Base-by-base conservation (phyloP, 2,113 vertebrate species). In the Etia nguti region DNA sequence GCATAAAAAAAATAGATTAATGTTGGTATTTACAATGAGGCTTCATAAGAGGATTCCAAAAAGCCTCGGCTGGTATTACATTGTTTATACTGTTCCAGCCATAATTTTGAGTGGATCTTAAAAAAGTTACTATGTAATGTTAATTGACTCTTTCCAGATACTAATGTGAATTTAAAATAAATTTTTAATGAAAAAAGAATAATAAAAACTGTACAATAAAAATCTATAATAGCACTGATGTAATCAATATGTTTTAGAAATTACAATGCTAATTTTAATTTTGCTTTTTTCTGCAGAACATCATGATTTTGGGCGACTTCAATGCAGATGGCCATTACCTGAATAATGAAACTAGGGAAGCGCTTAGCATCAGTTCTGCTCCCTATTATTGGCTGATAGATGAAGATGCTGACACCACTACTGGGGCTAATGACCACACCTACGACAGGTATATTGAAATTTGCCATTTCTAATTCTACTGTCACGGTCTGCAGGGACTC, bases 131-230 rank as follows among this genome's bases (percentile, higher is more conserved):
- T 59, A 5, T 59, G 18, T 0, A 59, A 59, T 59, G 24, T 31
- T 59, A 59, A 31, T 0, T 0, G 56, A 59, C 56, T 18, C 26
- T 59, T 59, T 59, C 15, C 15, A 59, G 31, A 59, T 59, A 59
- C 56, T 59, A 0, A 59, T 29, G 56, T 31, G 8, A 59, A 59
- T 57, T 15, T 57, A 57, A 59, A 59, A 59, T 0, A 31, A 7
- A 59, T 29, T 59, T 59, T 59, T 59, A 59, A 59, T 59, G 1
- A 59, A 18, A 59, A 16, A 59, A 3, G 12, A 57, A 15, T 57
- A 57, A 57, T 10, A 59, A 18, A 59, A 29, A 59, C 15, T 0
- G 26, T 31, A 59, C 31, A 59, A 31, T 18, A 1, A 59, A 59
- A 10, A 59, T 57, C 0, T 2, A 59, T 59, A 59, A 10, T 1